Conservation (phyloP, 2,797 vertebrate genomes). For the Pseudotriccus pelzelni region DNA sequence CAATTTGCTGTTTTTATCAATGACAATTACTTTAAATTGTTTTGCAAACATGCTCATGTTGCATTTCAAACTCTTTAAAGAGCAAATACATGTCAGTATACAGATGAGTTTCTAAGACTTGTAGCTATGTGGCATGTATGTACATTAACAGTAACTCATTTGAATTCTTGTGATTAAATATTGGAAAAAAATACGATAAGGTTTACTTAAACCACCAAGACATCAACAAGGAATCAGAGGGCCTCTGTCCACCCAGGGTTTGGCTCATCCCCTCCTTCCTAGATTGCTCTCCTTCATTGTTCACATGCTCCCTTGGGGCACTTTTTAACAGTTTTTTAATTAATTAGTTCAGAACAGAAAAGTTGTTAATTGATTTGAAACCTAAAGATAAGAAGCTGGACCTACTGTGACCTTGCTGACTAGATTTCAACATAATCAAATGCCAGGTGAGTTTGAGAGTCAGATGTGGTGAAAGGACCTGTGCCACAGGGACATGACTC, state of each 20-base stretch:
- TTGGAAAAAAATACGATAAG: not conserved
- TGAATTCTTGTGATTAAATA: not conserved
- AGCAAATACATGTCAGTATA: not conserved
- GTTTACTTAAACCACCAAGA: not conserved
- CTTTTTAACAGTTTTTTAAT: not conserved
- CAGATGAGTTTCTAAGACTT: not conserved
- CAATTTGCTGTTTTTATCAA: not conserved
- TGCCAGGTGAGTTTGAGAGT: not conserved
- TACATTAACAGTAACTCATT: not conserved
- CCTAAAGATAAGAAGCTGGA: not conserved
- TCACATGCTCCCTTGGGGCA: not conserved
- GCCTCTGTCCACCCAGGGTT: not conserved
- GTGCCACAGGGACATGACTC: not conserved
- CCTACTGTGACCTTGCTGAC: fast-evolving
- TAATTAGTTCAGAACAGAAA: not conserved
- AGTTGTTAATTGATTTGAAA: not conserved
- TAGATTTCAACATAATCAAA: not conserved
- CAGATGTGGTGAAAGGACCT: not conserved
- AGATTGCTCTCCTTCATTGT: not conserved
- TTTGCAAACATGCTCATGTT: not conserved
- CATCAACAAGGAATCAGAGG: not conserved
- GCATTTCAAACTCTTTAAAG: not conserved
- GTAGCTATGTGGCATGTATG: not conserved
- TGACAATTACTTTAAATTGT: not conserved
- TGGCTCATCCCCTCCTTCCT: not conserved